Evolutionary conservation across 2,888 invertebrate species (phyloP), one percentile per base, ranked within the genome.

Genomic region (Limnephilus lunatus): DNA sequence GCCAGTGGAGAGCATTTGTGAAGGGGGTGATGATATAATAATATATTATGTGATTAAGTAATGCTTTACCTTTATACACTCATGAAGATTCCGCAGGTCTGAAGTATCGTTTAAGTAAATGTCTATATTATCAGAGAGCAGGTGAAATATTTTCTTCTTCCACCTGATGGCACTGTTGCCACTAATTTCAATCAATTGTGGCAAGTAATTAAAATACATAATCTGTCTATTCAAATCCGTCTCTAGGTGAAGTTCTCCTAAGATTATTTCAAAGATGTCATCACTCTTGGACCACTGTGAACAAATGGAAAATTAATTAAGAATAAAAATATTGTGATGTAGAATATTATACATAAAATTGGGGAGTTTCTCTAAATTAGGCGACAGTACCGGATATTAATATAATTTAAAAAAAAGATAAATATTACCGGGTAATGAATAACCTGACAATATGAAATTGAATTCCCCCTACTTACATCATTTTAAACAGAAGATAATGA

Each of bases 281-380:
- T 93, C 93, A 48, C 91, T 83, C 88, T 92, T 91, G 7, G 92
- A 81, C 93, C 93, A 93, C 93, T 93, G 90, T 88, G 92, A 92
- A 44, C 25, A 87, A 85, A 83, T 9, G 9, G 19, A 83, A 83
- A 32, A 31, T 83, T 35, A 83, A 83, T 19, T n/a, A 83, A 83
- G 3, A 83, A 83, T 25, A 19, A 53, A 31, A 19, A 7, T 15
- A 31, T 83, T 83, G 31, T 5, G n/a, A 19, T 31, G n/a, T 15
- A 12, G 19, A 83, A 83, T 19, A 15, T 53, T 15, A 53, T 5
- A 53, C 19, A 53, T 4, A 53, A n/a, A n/a, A 53, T 19, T 53
- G 19, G 19, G 19, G 19, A 53, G 1, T 19, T 19, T 19, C 14
- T 53, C 19, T 2, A 53, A 53, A 53, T 53, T 53, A 53, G 19